Evolutionary conservation across 2,888 invertebrate species (phyloP), one percentile per base, ranked within the genome.

Genomic region (Lasioglossum figueresi): DNA sequence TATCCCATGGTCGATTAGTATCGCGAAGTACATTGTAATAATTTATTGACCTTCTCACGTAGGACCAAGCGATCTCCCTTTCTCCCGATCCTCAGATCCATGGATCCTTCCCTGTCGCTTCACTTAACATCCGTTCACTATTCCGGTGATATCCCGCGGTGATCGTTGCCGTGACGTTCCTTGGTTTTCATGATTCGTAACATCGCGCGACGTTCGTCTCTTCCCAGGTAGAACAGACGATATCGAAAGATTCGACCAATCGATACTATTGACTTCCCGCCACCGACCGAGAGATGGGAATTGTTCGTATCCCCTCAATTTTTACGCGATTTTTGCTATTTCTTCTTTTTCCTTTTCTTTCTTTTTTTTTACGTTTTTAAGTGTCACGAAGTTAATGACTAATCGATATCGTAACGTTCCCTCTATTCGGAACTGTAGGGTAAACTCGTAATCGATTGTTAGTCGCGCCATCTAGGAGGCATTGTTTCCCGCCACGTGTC

Each of bases 11-110:
- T 80, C 79, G 88, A 87, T 88, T 72, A 56, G 79, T 76, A 85
- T 87, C 83, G 85, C 81, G 75, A 66, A 52, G 31, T 82, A 82
- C 56, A 72, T 86, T 82, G 70, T 88, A 80, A 82, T 85, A 87
- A 89, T 89, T 90, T 90, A 82, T 85, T 76, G 80, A 86, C 77
- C 43, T 82, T 76, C 82, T 73, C 80, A 86, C 74, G 79, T 88
- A 88, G 88, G 86, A 88, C 88, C 88, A 88, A 88, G 83, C 82
- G 71, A 86, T 79, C 79, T 63, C 76, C 77, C 78, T 73, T 66
- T 71, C 79, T 77, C 76, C 77, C 68, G 31, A 19, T n/a, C 4
- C 66, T 16, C 16, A 31, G 27, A 66, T 63, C 63, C 63, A 63
- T 63, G 16, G 23, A 37, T 31, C 76, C 63, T 45, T 48, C 14